Base-by-base conservation (phyloP, 2,888 invertebrate genomes). In the Drosophila meridionalis region DNA sequence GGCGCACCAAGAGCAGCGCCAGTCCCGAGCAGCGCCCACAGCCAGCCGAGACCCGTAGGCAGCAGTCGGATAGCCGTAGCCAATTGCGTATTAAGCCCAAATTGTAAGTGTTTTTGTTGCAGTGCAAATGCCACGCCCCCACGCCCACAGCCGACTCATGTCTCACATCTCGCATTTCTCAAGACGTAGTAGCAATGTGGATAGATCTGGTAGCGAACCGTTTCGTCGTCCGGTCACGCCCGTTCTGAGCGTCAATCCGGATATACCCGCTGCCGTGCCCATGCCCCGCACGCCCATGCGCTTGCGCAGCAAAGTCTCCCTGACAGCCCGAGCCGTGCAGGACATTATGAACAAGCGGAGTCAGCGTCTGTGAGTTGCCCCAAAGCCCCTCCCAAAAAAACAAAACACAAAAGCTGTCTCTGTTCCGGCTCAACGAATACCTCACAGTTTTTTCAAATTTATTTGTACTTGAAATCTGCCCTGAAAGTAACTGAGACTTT, bases 231-330 rank as follows among this genome's bases (percentile, higher is more conserved):
- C 91, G 14, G 74, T 91, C 47, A 91, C 92, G 56, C 92, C 92
- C 32, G 83, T 87, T 32, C 71, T 92, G 53, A 79, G 73, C 52
- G 80, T 83, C 8, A 85, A 85, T 71, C 83, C 92, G 34, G 87
- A 92, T 82, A 78, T 86, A 55, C 89, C 90, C 60, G 85, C 89
- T 34, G 92, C 92, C 42, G 74, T 80, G 61, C 92, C 92, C 43
- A 68, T 88, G 82, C 90, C 92, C 12, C 83, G 92, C 64, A 92
- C 92, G 70, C 92, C 92, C 26, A 87, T 91, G 73, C 90, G 90
- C 58, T 74, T 92, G 73, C 83, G 78, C 64, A 91, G 79, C 79
- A 88, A 87, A 61, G 90, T 92, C 38, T 88, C 92, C 8, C 69
- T 92, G 55, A 92, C 92, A 45, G 84, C 91, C 55, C 85, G 92